Conservation (phyloP, 2,113 vertebrate species). For the Garra rufa region DNA sequence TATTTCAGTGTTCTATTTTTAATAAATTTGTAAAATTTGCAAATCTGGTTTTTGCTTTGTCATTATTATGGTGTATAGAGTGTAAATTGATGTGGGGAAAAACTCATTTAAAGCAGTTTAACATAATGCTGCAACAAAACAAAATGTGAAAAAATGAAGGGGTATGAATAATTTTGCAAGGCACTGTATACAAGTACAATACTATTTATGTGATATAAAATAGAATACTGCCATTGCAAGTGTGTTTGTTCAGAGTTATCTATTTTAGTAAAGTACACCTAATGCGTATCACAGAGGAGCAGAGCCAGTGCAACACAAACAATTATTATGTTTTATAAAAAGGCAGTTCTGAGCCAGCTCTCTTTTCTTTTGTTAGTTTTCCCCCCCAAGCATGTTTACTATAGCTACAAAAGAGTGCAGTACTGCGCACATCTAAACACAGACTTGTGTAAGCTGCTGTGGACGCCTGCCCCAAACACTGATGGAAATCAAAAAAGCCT, state of each 20-base stretch:
- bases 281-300: background rate
- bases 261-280: background rate
- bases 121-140: no score
- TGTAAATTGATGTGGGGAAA: no score
- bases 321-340: slow-evolving; percentile 38
- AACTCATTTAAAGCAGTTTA: no score
- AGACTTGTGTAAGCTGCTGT: slow-evolving; percentile 40
- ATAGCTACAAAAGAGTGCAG: slow-evolving; percentile 33
- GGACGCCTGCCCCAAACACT: slow-evolving; percentile 28
- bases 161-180: no score
- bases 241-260: background rate
- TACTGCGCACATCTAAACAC: slow-evolving; percentile 33
- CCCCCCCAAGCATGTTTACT: slow-evolving; percentile 31
- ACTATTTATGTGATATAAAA: background rate
- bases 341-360: slow-evolving; percentile 13
- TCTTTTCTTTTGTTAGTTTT: slow-evolving; percentile 25
- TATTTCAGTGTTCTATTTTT: no score
- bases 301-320: slow-evolving; percentile 14
- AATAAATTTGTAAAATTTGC: no score
- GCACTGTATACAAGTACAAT: background rate
- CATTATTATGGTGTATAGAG: no score
- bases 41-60: no score
- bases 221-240: background rate
- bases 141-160: no score
- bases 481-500: slow-evolving; percentile 43